Conservation (phyloP, 2,113 vertebrate species). For the Platichthys stellatus region DNA sequence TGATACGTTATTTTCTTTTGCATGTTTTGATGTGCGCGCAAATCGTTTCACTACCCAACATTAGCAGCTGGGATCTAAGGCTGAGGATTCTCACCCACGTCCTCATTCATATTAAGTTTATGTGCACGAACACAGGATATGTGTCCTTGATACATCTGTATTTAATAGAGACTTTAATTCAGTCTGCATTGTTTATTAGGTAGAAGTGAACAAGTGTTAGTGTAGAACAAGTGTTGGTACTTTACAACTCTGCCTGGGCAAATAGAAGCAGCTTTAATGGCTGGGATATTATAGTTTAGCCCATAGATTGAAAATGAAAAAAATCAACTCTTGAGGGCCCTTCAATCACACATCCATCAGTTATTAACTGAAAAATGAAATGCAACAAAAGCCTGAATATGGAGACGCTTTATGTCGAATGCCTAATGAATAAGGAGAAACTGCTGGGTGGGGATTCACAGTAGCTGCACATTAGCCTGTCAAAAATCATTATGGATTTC, state of each 20-base stretch:
- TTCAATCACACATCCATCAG: not conserved
- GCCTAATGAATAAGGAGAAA: not conserved
- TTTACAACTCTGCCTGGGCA: constrained; percentile 7
- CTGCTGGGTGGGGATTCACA: not conserved
- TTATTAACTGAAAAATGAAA: not conserved
- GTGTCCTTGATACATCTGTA: not conserved
- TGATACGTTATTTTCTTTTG: not conserved
- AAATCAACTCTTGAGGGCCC: not conserved
- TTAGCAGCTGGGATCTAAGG: not conserved
- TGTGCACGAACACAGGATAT: not conserved
- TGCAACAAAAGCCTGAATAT: not conserved
- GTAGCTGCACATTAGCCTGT: not conserved
- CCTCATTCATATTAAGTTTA: not conserved
- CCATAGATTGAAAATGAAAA: constrained; percentile 12
- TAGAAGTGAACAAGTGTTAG: too few species aligned
- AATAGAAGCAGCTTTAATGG: not conserved
- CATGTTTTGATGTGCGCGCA: constrained; percentile 4
- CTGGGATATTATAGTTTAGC: not conserved
- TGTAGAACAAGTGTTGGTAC: not conserved
- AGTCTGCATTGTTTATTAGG: not conserved
- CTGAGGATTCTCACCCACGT: not conserved
- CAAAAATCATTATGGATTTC: not conserved
- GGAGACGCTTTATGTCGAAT: not conserved
- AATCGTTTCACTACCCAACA: not conserved
- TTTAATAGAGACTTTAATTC: not conserved